Conservation (phyloP, 2,797 vertebrate genomes). For the Cetoscarus ocellatus region DNA sequence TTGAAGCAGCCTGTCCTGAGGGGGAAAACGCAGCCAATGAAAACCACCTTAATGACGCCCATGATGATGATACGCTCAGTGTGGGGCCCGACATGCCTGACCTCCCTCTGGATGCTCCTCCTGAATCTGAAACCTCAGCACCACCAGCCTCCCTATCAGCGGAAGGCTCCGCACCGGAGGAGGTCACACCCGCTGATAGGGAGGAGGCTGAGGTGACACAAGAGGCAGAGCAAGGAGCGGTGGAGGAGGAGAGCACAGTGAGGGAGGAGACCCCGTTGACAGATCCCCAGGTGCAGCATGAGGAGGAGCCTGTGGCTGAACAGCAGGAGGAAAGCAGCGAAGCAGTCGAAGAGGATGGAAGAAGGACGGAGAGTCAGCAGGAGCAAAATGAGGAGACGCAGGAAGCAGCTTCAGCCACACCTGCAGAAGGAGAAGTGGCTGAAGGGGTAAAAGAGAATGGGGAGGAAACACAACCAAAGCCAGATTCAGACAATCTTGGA, state of each 20-base stretch:
- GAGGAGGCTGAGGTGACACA: constrained; percentile 56
- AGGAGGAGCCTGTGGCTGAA: constrained; percentile 61
- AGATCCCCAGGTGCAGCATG: constrained; percentile 66
- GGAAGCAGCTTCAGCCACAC: constrained; percentile 40
- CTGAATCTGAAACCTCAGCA: constrained; percentile 21
- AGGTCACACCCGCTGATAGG: constrained; percentile 58
- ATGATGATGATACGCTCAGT: constrained; percentile 78
- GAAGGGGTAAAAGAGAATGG: constrained; percentile 21
- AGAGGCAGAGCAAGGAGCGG: constrained; percentile 32
- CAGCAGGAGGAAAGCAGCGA: constrained; percentile 57
- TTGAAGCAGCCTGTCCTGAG: constrained; percentile 83
- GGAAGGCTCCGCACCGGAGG: constrained; percentile 45
- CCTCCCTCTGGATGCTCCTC: constrained; percentile 71
- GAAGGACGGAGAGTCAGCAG: constrained; percentile 66
- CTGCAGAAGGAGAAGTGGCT: constrained; percentile 21
- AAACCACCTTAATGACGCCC: constrained; percentile 48
- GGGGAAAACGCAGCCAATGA: constrained; percentile 73
- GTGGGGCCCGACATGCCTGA: constrained; percentile 84
- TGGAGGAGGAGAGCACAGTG: constrained; percentile 73
- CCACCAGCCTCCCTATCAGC: constrained; percentile 36
- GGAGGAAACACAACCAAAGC: constrained; percentile 17
- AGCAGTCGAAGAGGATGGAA: constrained; percentile 44
- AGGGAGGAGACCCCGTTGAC: constrained; percentile 66
- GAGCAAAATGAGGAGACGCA: constrained; percentile 62
- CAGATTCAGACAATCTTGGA: constrained; percentile 22